phyloP scores from a whole-genome alignment of 2,888 invertebrate species.

The Stenurella melanura region DNA sequence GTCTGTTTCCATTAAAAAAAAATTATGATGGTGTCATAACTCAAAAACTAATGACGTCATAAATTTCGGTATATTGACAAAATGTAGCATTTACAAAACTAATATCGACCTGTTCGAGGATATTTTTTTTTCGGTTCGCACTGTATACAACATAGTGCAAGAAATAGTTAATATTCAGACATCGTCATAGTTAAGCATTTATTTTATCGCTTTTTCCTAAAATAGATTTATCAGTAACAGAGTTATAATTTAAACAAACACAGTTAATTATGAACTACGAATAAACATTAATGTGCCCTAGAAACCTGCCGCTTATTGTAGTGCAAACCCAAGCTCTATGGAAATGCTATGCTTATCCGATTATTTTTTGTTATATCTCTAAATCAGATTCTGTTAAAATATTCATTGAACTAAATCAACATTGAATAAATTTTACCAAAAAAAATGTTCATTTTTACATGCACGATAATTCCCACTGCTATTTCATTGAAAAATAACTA shows the following conservation, averaged over 20 bases:
- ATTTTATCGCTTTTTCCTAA: no score
- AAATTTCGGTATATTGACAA: no score
- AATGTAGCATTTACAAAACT: no score
- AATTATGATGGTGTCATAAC: no score
- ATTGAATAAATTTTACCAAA: neutral
- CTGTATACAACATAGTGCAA: no score
- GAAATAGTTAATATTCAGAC: no score
- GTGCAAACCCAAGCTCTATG: neutral
- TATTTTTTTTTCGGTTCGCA: no score
- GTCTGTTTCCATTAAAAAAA: no score
- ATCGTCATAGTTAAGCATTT: no score
- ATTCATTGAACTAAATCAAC: slow-evolving; percentile 1
- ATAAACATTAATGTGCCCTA: neutral
- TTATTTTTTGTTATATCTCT: neutral
- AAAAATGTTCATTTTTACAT: slow-evolving; percentile 4
- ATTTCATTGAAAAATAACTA: slow-evolving; percentile 7
- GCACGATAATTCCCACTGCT: neutral
- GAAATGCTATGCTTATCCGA: neutral
- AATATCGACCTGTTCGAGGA: no score
- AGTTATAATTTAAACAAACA: neutral
- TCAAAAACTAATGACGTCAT: no score
- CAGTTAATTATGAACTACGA: neutral
- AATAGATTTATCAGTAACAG: no score
- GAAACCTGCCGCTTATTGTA: neutral
- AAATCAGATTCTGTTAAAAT: neutral